Evolutionary conservation across 2,797 vertebrate genomes (phyloP), one percentile per base, ranked within the genome.

Genomic region (Nannoperca obscura): DNA sequence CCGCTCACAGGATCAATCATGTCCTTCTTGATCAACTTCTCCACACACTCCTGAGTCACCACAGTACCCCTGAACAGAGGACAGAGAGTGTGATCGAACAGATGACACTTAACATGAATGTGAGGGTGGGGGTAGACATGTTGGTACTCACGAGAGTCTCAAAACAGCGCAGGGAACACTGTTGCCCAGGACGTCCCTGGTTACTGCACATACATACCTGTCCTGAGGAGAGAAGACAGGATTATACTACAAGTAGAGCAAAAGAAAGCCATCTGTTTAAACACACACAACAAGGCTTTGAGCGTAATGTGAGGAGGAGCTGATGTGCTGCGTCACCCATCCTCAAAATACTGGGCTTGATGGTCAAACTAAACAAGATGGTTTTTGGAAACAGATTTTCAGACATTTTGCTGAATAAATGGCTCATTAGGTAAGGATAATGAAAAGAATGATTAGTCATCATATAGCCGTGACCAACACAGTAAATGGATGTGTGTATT

Each of bases 41-140:
- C 97, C 74, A 98, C 97, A 63, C 96, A 98, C 89, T 97, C 97
- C 78, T 96, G 83, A 1, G 97, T 98, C 75, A 98, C 97, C 82
- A 98, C 97, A 0, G 92, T 78, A 1, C 97, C 97, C 7, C 92
- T 93, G 69, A 55, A 80, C n/a, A 78, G 19, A 69, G 15, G 10
- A 81, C 32, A 79, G 20, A 74, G 5, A 22, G 30, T 46, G 67
- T 69, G n/a, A n/a, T 5, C 22, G 3, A 2, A 15, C 20, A 53
- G 5, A 42, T 13, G 17, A 63, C 5, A 24, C 4, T 1, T 7
- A 6, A 63, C 40, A 57, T 27, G n/a, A 6, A 5, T 2, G 2
- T 9, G 8, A 47, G 7, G 34, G 22, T 0, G 9, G 8, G n/a
- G 11, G 20, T 1, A 7, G 34, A 36, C 3, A 14, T 7, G 46